Conservation (phyloP, 2,797 vertebrate species). For the Chromis chromis region DNA sequence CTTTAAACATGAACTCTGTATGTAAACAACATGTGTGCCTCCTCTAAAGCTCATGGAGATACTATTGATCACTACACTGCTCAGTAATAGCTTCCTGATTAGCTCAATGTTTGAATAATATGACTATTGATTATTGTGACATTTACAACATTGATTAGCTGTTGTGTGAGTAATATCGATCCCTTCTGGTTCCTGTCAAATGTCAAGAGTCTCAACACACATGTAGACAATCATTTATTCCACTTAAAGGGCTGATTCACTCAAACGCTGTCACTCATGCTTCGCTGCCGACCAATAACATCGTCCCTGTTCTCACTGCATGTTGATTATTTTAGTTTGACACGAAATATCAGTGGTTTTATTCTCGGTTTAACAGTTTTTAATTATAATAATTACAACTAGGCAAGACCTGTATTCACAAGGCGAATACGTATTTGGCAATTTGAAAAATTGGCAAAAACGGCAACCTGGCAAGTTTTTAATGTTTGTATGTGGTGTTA, state of each 20-base stretch:
- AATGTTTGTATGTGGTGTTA: too few relatives aligned
- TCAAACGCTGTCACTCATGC: too few relatives aligned
- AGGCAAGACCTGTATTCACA: too few relatives aligned
- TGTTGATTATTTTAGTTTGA: too few relatives aligned
- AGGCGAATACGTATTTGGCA: too few relatives aligned
- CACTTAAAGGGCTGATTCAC: neutral
- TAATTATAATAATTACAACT: too few relatives aligned
- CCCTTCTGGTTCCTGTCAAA: conserved; percentile 14
- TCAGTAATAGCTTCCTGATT: conserved; percentile 31
- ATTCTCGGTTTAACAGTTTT: too few relatives aligned
- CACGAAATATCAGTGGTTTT: neutral
- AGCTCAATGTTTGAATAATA: conserved; percentile 30
- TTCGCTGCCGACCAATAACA: too few relatives aligned
- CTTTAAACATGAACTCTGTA: neutral
- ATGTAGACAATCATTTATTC: neutral
- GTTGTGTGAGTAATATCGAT: conserved; percentile 22
- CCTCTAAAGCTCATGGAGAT: neutral
- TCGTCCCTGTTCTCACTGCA: too few relatives aligned
- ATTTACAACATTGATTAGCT: conserved; percentile 53
- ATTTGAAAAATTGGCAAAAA: too few relatives aligned
- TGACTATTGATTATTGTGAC: conserved; percentile 52
- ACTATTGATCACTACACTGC: neutral
- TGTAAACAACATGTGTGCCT: neutral
- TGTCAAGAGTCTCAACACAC: neutral
- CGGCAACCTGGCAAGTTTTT: too few relatives aligned